These are phyloP conservation scores for Cataglyphis hispanica DNA, from an alignment of 1,140 invertebrate genomes.

Conservation along the genomic window DNA sequence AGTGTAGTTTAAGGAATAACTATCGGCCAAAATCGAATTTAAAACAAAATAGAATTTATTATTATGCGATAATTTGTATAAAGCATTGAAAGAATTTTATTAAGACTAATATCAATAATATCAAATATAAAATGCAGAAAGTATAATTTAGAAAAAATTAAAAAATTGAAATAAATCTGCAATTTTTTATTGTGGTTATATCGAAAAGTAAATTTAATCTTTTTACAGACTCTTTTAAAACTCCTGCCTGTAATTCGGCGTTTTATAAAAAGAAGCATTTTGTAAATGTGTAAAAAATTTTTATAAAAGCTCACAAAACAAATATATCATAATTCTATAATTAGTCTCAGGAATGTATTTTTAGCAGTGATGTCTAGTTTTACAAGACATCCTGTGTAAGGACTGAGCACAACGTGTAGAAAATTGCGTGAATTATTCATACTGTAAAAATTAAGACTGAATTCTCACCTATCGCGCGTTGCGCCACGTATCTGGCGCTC, in stretches of 20 bases:
- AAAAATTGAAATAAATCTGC: too few relatives aligned
- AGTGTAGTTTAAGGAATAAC: neutral
- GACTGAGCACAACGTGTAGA: conserved; percentile 8
- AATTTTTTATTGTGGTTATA: too few relatives aligned
- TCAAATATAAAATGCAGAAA: neutral
- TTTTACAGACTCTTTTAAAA: too few relatives aligned
- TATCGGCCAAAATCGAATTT: neutral
- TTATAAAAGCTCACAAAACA: too few relatives aligned
- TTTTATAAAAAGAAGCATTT: too few relatives aligned
- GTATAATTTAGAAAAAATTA: neutral
- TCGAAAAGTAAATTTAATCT: too few relatives aligned
- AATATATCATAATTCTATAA: too few relatives aligned
- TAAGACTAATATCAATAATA: neutral
- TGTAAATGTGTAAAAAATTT: too few relatives aligned
- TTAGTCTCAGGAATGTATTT: conserved; percentile 9
- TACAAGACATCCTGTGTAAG: neutral
- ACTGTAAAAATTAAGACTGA: conserved; percentile 66
- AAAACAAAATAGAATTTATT: conserved; percentile 2
- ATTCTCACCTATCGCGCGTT: neutral
- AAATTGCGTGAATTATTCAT: conserved; percentile 40
- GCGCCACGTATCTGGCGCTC: conserved; percentile 3
- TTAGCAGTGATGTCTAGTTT: neutral
- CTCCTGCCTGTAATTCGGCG: too few relatives aligned
- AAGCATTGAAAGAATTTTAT: neutral
- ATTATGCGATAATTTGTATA: neutral